These are phyloP conservation scores for Halichondria panicea DNA, from an alignment of 37 sponge, comb jelly and placozoan genomes.

Conservation along the genomic window DNA sequence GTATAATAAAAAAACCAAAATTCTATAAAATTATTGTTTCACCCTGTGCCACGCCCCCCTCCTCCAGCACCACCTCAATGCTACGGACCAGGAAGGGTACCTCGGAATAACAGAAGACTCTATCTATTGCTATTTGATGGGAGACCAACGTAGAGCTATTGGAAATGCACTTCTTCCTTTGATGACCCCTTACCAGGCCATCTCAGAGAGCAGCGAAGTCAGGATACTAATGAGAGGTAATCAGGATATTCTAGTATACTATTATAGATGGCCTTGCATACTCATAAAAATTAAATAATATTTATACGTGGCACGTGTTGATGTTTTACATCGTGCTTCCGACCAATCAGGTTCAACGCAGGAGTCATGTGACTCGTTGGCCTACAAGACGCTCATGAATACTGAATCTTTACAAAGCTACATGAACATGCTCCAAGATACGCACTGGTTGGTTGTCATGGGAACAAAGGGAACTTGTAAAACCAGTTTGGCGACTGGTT, in stretches of 20 bases:
- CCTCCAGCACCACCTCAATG: conserved; percentile 54
- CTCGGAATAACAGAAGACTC: conserved; percentile 63
- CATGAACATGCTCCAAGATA: conserved; percentile 47
- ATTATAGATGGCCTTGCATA: too few species aligned
- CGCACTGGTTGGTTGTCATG: conserved; percentile 83
- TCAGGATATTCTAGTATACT: too few species aligned
- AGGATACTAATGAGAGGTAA: conserved; percentile 50
- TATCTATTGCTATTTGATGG: conserved; percentile 48
- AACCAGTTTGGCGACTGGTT: conserved; percentile 60
- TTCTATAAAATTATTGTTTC: too few species aligned
- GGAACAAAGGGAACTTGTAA: conserved; percentile 86
- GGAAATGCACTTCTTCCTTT: conserved; percentile 60
- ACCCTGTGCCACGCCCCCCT: not conserved
- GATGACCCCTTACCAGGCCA: conserved; percentile 51
- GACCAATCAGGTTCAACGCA: conserved; percentile 55
- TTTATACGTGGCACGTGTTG: too few species aligned
- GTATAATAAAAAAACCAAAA: too few species aligned
- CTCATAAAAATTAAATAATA: too few species aligned
- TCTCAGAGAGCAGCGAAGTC: conserved; percentile 1
- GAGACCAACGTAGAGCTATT: conserved; percentile 51
- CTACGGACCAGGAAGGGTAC: conserved; percentile 49
- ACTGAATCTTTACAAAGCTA: conserved; percentile 30
- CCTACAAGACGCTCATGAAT: conserved; percentile 50
- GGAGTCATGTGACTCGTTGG: conserved; percentile 51
- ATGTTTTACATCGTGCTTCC: too few species aligned